Evolutionary conservation across 1,140 invertebrate species (phyloP).

Genomic region (Temnothorax curvispinosus): DNA sequence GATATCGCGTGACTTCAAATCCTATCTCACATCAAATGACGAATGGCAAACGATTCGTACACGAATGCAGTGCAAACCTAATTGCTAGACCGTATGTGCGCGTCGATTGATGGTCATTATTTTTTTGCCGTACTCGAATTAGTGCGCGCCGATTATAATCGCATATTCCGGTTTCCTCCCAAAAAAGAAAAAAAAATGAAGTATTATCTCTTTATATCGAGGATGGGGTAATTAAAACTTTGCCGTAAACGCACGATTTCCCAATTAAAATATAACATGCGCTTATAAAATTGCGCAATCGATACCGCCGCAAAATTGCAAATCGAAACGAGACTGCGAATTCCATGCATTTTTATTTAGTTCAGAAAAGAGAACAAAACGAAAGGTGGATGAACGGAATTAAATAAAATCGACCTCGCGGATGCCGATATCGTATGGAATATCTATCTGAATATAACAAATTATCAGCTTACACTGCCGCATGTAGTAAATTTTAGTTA

Average conservation of each 20-base stretch:
- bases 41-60: constrained; percentile 33
- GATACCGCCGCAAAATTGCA: constrained; percentile 34
- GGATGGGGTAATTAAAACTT: constrained; percentile 24
- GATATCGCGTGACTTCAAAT: constrained; percentile 56
- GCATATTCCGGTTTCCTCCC: neutral
- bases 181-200: neutral
- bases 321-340: constrained; percentile 16
- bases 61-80: constrained; percentile 33
- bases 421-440: constrained; percentile 34
- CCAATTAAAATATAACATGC: constrained; percentile 49
- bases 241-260: constrained; percentile 34
- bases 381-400: constrained; percentile 22
- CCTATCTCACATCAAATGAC: constrained; percentile 45
- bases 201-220: neutral
- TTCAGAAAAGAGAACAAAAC: constrained; percentile 20
- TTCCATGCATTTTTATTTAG: constrained; percentile 50
- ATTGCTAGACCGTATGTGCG: constrained; percentile 1
- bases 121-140: constrained; percentile 6
- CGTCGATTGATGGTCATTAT: constrained; percentile 24
- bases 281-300: constrained; percentile 43
- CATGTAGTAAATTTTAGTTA: constrained; percentile 4
- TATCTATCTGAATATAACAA: constrained; percentile 40
- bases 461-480: constrained; percentile 41
- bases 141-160: neutral
- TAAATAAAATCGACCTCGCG: constrained; percentile 43